Percentiles rank a stretch among this genome's conserved stretches.
Conservation (phyloP, 53 echinoderm and acorn worm genomes). For the Henricia sp. region DNA sequence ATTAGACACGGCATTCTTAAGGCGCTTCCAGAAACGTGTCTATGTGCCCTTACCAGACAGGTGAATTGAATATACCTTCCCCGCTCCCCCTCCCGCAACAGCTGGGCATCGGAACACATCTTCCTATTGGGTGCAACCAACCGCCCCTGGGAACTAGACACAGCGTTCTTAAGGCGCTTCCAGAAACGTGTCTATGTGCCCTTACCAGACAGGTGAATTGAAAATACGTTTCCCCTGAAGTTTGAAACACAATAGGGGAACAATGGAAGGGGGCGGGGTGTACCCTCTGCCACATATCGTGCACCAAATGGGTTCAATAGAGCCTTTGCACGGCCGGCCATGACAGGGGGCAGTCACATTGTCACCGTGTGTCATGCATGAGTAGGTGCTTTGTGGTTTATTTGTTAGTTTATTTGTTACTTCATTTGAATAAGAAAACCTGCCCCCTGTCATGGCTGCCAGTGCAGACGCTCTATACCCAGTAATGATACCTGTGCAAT, state of each 20-base stretch:
- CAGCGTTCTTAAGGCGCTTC: conserved; percentile 91
- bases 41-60: conserved; percentile 90
- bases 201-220: conserved; percentile 80
- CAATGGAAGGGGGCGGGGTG: not conserved
- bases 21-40: conserved; percentile 94
- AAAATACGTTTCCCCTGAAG: not conserved
- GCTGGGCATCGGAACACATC: conserved; percentile 66
- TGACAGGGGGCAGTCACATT: no score
- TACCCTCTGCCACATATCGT: no score
- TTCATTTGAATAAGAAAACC: no score
- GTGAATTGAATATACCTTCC: conserved; percentile 31
- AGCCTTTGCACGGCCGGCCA: no score
- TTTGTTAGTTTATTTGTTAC: no score
- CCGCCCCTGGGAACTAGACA: conserved; percentile 96
- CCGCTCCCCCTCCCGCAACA: not conserved
- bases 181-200: conserved; percentile 95
- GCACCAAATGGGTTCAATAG: no score
- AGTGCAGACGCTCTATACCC: no score
- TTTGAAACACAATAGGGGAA: not conserved
- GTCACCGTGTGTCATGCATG: no score
- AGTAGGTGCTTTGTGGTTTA: no score
- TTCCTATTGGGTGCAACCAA: conserved; percentile 97
- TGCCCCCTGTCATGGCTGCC: no score
- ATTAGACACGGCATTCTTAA: conserved; percentile 90
- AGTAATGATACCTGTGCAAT: no score